Conservation (phyloP, 2,797 vertebrate genomes). For the Cetoscarus ocellatus region DNA sequence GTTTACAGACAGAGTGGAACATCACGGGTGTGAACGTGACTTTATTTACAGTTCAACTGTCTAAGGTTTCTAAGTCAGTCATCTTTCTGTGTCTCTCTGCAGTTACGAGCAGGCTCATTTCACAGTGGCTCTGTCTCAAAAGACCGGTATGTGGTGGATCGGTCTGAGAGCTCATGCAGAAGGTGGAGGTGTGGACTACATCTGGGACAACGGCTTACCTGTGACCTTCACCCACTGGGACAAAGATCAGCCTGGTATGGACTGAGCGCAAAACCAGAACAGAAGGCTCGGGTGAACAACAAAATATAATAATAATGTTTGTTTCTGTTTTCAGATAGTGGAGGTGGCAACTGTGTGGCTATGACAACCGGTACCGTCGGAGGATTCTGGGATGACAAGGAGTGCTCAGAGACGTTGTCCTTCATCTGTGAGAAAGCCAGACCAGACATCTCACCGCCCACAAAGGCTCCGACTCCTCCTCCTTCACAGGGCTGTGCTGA, state of each 20-base stretch:
- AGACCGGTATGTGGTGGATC: constrained; percentile 83
- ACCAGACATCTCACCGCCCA: constrained; percentile 83
- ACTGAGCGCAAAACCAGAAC: not conserved
- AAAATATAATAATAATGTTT: not conserved
- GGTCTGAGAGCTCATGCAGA: constrained; percentile 78
- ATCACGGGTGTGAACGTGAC: too few relatives aligned
- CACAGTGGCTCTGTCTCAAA: constrained; percentile 72
- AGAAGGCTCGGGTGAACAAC: not conserved
- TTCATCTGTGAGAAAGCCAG: constrained; percentile 84
- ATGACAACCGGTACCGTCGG: constrained; percentile 80
- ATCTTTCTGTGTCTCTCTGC: constrained; percentile 16
- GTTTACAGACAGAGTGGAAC: too few relatives aligned
- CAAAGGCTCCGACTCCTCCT: constrained; percentile 74
- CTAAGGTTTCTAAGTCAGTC: not conserved
- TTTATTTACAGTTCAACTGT: too few relatives aligned
- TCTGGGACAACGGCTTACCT: constrained; percentile 79
- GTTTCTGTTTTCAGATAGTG: constrained; percentile 67
- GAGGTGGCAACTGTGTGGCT: constrained; percentile 81
- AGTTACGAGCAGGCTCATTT: constrained; percentile 88
- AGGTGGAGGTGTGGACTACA: constrained; percentile 82
- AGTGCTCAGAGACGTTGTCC: constrained; percentile 66
- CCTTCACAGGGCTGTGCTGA: constrained; percentile 65
- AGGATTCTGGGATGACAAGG: constrained; percentile 87
- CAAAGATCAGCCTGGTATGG: constrained; percentile 83
- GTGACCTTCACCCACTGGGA: constrained; percentile 87